Evolutionary conservation across 2,113 vertebrate genomes (phyloP).

Genomic region (Atherinomorus stipes): DNA sequence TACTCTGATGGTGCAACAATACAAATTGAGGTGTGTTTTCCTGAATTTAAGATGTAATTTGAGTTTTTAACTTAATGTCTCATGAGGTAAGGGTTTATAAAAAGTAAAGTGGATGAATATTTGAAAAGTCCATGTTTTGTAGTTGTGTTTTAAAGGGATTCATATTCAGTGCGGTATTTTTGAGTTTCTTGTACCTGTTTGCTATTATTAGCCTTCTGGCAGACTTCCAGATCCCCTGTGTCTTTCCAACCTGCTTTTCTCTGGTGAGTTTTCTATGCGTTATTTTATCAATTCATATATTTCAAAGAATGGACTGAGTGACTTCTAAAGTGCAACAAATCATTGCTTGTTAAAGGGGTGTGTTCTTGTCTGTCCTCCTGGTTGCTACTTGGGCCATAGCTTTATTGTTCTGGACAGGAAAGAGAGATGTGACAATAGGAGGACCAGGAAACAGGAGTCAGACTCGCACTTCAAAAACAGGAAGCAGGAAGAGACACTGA

Average conservation of each 20-base stretch:
- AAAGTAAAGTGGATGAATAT: neutral
- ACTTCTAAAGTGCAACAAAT: neutral
- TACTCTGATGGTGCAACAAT: neutral
- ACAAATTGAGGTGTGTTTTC: neutral
- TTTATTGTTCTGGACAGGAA: conserved; percentile 75
- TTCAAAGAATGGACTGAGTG: conserved; percentile 9
- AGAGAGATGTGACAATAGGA: conserved; percentile 74
- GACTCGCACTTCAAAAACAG: conserved; percentile 76
- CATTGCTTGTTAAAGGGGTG: conserved; percentile 4
- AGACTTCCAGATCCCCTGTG: conserved; percentile 38
- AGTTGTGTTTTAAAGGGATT: neutral
- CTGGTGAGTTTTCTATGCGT: conserved; percentile 6
- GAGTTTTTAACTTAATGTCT: neutral
- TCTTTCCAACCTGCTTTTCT: conserved; percentile 47
- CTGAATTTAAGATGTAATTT: conserved; percentile 4
- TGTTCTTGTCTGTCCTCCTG: conserved; percentile 20
- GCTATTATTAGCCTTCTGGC: conserved; percentile 61
- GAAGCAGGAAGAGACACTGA: conserved; percentile 77
- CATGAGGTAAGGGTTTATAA: neutral
- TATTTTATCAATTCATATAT: neutral
- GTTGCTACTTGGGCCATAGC: conserved; percentile 36
- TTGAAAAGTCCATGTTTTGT: neutral
- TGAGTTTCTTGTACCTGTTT: conserved; percentile 32
- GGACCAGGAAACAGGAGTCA: conserved; percentile 78
- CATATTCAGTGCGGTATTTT: neutral